Evolutionary conservation across 2,113 vertebrate species (phyloP).

Genomic region (Lota lota): DNA sequence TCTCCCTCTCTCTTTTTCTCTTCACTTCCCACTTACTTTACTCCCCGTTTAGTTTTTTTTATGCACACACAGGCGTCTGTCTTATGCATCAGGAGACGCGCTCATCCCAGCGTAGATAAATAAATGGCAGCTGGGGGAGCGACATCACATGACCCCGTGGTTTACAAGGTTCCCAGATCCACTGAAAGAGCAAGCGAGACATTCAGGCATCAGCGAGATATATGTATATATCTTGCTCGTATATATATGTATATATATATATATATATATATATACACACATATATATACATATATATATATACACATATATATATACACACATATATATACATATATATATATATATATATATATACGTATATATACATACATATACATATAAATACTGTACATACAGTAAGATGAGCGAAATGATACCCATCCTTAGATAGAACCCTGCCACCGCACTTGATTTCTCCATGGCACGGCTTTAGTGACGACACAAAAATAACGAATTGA

Average conservation of each 20-base stretch:
- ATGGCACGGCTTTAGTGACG: neutral
- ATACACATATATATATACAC: constrained; percentile 1
- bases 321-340: constrained; percentile 2
- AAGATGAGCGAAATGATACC: too few relatives aligned
- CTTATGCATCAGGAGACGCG: constrained; percentile 22
- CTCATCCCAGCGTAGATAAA: constrained; percentile 54
- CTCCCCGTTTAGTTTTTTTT: too few relatives aligned
- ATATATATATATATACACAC: too few relatives aligned
- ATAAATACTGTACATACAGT: too few relatives aligned
- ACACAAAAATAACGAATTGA: too few relatives aligned
- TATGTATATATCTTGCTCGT: neutral
- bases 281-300: too few relatives aligned
- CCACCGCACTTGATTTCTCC: too few relatives aligned
- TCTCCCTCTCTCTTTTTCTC: neutral
- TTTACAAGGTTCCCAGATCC: constrained; percentile 37
- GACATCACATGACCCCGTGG: constrained; percentile 1
- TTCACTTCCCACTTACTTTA: too few relatives aligned
- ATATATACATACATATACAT: neutral
- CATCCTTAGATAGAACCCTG: too few relatives aligned
- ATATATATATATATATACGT: neutral
- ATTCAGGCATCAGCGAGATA: constrained; percentile 19
- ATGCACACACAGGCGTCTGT: constrained; percentile 8
- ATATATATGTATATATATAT: too few relatives aligned
- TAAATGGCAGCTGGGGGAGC: constrained; percentile 16
- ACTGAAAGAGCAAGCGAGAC: constrained; percentile 11